Conservation (phyloP, 2,888 invertebrate species). For the Griposia aprilina region DNA sequence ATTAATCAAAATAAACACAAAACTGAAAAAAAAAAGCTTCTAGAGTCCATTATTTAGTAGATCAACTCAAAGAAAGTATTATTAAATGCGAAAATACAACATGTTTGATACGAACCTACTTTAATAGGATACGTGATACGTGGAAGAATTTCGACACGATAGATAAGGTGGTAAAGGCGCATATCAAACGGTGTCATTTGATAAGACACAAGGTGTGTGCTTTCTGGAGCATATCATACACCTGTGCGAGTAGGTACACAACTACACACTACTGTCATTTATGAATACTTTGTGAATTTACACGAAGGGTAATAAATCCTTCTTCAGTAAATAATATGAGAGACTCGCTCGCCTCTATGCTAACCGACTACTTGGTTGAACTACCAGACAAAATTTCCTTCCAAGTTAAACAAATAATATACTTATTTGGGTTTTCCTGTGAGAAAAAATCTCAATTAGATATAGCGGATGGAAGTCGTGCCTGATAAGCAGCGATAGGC, state of each 20-base stretch:
- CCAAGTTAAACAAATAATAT: background rate
- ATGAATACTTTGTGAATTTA: slow-evolving; percentile 21
- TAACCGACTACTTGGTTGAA: background rate
- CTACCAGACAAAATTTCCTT: background rate
- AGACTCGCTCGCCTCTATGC: background rate
- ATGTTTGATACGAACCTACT: slow-evolving; percentile 50
- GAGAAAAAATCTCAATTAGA: slow-evolving; percentile 19
- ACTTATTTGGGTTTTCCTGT: slow-evolving; percentile 12
- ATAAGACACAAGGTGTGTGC: slow-evolving; percentile 86
- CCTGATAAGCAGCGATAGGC: slow-evolving; percentile 33
- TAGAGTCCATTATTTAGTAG: background rate
- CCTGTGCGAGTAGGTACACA: slow-evolving; percentile 59
- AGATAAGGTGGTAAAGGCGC: slow-evolving; percentile 86
- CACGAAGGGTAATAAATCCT: background rate
- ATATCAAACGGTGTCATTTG: slow-evolving; percentile 90
- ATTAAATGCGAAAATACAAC: slow-evolving; percentile 44
- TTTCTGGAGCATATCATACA: slow-evolving; percentile 80
- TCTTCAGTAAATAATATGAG: background rate
- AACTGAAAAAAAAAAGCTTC: background rate
- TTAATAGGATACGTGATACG: slow-evolving; percentile 81
- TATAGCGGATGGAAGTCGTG: slow-evolving; percentile 21
- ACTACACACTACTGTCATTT: slow-evolving; percentile 18
- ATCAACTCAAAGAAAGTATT: slow-evolving; percentile 18
- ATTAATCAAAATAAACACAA: background rate
- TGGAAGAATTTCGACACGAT: slow-evolving; percentile 90